Percentiles rank a stretch among this genome's conserved stretches.
phyloP scores from a whole-genome alignment of 2,113 vertebrate species.

The Corythaixoides concolor region DNA sequence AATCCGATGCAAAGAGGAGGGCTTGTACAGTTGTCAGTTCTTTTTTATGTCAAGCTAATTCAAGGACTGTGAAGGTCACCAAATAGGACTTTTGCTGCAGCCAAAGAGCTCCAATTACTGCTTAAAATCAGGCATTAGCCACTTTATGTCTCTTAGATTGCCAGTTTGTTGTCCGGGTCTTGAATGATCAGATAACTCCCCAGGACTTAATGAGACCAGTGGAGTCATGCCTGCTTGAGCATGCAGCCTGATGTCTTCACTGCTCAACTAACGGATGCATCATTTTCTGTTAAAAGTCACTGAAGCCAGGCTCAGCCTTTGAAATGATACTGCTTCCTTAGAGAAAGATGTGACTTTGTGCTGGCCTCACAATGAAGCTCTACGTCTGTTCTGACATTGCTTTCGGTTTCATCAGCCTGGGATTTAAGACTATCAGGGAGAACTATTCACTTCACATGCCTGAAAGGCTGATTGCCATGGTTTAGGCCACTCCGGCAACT shows the following conservation, averaged over 20 bases:
- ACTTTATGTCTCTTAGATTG: background rate
- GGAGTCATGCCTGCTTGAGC: background rate
- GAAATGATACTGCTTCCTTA: background rate
- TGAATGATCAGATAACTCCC: background rate
- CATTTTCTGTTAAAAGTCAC: background rate
- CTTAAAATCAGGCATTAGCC: background rate
- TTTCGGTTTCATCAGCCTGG: background rate
- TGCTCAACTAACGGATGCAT: background rate
- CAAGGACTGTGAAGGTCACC: background rate
- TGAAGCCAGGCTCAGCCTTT: background rate
- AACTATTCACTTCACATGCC: background rate
- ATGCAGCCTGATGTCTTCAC: background rate
- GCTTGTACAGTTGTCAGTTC: background rate
- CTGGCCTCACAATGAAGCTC: background rate
- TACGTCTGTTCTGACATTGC: background rate
- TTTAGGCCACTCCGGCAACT: too few relatives aligned
- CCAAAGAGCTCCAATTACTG: background rate
- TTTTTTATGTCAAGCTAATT: background rate
- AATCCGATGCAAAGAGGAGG: background rate
- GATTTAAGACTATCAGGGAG: background rate
- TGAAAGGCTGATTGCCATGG: background rate
- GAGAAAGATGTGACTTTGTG: background rate
- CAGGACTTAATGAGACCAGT: background rate
- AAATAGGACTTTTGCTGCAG: background rate
- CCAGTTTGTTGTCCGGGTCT: background rate